Percentiles rank a stretch among this genome's conserved stretches.
Evolutionary conservation across 2,113 vertebrate species (phyloP).

Genomic region (Sminthopsis crassicaudata): DNA sequence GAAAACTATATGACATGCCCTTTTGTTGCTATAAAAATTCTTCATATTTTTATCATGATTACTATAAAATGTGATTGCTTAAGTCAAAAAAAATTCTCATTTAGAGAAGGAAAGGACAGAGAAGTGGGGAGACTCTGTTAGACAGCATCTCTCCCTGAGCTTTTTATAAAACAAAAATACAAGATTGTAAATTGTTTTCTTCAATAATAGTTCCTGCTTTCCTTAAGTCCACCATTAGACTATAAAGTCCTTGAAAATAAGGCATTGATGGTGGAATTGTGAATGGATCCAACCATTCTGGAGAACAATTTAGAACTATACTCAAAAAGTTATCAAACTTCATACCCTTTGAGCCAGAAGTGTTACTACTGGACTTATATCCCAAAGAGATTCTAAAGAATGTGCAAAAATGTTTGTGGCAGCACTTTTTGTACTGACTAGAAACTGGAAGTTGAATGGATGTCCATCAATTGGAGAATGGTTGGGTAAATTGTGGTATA

Average conservation of each 20-base stretch:
- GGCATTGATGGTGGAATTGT: no score
- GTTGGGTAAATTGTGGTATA: no score
- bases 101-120: background rate
- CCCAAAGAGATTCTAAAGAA: no score
- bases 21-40: background rate
- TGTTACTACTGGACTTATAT: no score
- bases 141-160: background rate
- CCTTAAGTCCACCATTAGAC: background rate
- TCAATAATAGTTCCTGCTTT: background rate
- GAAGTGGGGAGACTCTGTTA: background rate
- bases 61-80: background rate
- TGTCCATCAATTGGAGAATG: no score
- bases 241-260: background rate
- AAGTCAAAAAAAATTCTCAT: background rate
- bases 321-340: no score
- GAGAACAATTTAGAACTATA: no score
- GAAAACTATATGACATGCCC: background rate
- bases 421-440: no score
- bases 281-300: no score
- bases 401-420: no score
- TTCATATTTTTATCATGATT: background rate
- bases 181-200: background rate
- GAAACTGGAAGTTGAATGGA: no score
- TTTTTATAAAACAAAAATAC: background rate
- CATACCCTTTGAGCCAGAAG: no score